Base-by-base conservation (phyloP, 2,888 invertebrate species). In the Emmelina monodactyla region DNA sequence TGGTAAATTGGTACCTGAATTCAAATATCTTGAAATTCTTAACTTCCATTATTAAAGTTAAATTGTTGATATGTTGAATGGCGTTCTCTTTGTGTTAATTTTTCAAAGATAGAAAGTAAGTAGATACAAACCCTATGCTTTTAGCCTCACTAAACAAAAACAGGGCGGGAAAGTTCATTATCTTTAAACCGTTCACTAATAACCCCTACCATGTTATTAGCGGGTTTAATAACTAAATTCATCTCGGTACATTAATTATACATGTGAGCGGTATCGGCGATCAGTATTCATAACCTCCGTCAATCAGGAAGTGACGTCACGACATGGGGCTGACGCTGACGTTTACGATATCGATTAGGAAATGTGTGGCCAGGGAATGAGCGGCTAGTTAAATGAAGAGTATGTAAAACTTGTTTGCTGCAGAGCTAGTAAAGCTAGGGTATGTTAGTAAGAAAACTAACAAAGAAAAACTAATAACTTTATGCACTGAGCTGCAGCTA, bases 281-380 rank as follows among this genome's bases (percentile, higher is more conserved):
- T 75, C 71, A 67, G 57, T 60, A 67, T 68, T 64, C 67, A 62
- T 58, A 62, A 60, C 58, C 55, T 48, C 57, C 61, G 71, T 72
- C 73, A 69, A 70, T 73, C 71, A 72, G 47, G 38, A 44, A n/a
- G n/a, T n/a, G n/a, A n/a, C n/a, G n/a, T n/a, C 42, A 49, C 55
- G 64, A 65, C 63, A 58, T 64, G 42, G 53, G 46, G 57, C 61
- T 59, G 58, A 62, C 59, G 53, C 51, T 54, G 58, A 54, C 49
- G 55, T 56, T 62, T 33, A 3, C 4, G 9, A n/a, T 4, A 3
- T 25, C 3, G 25, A 25, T 25, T 10, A 25, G 4, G n/a, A 3
- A 3, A 25, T 7, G 4, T 25, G 4, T 25, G 25, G 9, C 6
- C 4, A 19, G 19, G 19, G 5, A 19, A 9, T 5, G 5, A 19